Evolutionary conservation across 1,140 invertebrate species (phyloP), one percentile per base, ranked within the genome.

Genomic region (Drosophila ficusphila): DNA sequence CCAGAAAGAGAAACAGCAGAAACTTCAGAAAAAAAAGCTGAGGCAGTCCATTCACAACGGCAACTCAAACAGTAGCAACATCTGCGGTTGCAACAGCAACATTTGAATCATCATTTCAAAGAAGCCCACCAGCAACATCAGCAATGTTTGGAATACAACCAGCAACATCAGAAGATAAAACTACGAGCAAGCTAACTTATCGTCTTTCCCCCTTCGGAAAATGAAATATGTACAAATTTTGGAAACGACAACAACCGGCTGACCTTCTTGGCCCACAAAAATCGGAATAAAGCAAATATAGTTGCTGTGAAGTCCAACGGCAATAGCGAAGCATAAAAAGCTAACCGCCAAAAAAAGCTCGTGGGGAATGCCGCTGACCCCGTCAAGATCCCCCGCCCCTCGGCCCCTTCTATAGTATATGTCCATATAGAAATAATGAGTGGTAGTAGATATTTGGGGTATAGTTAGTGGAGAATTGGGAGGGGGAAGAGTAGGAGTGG

Each of bases 281-380:
- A 27, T 62, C 11, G 19, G 14, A 52, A 62, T 61, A 33, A 51
- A 51, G 21, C 60, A 65, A 65, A 51, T 51, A 27, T 51, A 49
- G 60, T 16, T 7, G 33, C 62, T n/a, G 18, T 36, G 23, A 61
- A 47, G 31, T 64, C 12, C 42, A 25, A 6, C 54, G 33, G 60
- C 27, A 34, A 58, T 25, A 18, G 31, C 44, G 11, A 34, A 62
- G 34, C 62, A 67, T 67, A 65, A 67, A 64, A 65, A 67, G 33
- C 44, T 65, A 41, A 19, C 41, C 44, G 44, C 58, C 44, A 31
- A 65, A 65, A 64, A 67, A 64, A 46, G 56, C 56, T 49, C 27
- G 16, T 27, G 33, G 62, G 60, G 62, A 67, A 67, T 67, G 62
- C 42, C 57, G 62, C 36, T 38, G 62, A 67, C 62, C 62, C 62